A percentile compares a stretch with the other conserved stretches of the same genome.
phyloP scores from a whole-genome alignment of 2,888 invertebrate genomes.

The Netelia fuscicornis region DNA sequence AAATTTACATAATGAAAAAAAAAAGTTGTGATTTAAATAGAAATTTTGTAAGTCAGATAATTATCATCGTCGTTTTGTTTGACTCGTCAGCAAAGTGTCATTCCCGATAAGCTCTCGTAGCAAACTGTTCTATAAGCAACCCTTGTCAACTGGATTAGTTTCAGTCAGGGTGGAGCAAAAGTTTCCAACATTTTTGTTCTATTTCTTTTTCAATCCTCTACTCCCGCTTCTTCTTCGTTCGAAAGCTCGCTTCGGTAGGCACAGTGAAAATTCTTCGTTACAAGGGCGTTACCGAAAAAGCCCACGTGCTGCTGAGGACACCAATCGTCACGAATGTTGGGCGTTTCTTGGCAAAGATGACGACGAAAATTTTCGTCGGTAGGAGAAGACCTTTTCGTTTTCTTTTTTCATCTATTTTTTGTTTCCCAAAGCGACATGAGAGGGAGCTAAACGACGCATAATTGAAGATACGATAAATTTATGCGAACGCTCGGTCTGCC shows the following conservation, averaged over 20 bases:
- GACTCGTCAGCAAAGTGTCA: constrained; percentile 39
- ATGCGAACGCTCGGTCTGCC: constrained; percentile 68
- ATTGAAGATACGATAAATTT: constrained; percentile 81
- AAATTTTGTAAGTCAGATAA: background rate
- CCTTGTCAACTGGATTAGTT: constrained; percentile 71
- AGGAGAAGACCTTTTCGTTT: constrained; percentile 70
- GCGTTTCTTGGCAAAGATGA: constrained; percentile 82
- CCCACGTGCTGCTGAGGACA: constrained; percentile 78
- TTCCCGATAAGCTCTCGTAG: constrained; percentile 57
- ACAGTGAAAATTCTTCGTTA: constrained; percentile 76
- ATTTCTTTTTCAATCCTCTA: constrained; percentile 23
- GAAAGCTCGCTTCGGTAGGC: constrained; percentile 67
- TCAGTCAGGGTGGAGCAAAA: constrained; percentile 67
- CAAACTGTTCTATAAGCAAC: constrained; percentile 68
- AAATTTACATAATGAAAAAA: background rate
- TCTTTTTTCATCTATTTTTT: constrained; percentile 12
- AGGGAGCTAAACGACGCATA: constrained; percentile 77
- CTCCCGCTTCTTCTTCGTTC: constrained; percentile 41
- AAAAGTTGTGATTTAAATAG: no score
- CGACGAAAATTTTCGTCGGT: constrained; percentile 64
- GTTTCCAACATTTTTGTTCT: constrained; percentile 29
- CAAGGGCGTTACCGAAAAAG: constrained; percentile 77
- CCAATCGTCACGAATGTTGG: constrained; percentile 79
- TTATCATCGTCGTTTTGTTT: constrained; percentile 8
- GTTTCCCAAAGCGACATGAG: constrained; percentile 20